These are phyloP conservation scores for Papilio polyxenes DNA, from an alignment of 1,140 invertebrate species.

Conservation along the genomic window DNA sequence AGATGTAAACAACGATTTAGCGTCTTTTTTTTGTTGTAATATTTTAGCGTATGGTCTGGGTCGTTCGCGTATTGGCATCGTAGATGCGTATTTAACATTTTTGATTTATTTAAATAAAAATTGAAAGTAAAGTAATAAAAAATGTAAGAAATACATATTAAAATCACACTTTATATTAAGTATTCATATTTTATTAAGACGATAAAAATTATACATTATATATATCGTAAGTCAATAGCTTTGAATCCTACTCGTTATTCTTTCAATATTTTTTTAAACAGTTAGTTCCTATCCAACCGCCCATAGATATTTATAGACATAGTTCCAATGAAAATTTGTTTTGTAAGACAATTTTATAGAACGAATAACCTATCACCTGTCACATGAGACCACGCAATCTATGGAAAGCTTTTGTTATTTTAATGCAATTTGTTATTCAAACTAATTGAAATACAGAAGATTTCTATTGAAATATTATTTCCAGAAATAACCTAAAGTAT, in stretches of 20 bases:
- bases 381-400: too few relatives aligned
- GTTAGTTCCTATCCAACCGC: conserved; percentile 37
- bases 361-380: too few relatives aligned
- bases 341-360: background rate
- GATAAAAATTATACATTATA: background rate
- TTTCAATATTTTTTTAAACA: conserved; percentile 18
- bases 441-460: too few relatives aligned
- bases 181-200: background rate
- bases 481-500: background rate
- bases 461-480: too few relatives aligned
- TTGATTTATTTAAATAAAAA: too few relatives aligned
- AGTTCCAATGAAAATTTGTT: background rate
- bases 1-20: background rate
- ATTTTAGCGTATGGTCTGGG: background rate
- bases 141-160: too few relatives aligned
- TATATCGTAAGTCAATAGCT: background rate
- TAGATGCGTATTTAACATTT: background rate
- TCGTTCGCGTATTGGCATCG: background rate
- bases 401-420: too few relatives aligned
- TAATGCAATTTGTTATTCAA: too few relatives aligned
- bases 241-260: background rate
- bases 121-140: too few relatives aligned
- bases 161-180: background rate
- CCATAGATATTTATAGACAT: background rate
- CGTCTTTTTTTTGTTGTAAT: conserved; percentile 26